Base-by-base conservation (phyloP, 2,797 vertebrate genomes). In the Rhinoraja longicauda region DNA sequence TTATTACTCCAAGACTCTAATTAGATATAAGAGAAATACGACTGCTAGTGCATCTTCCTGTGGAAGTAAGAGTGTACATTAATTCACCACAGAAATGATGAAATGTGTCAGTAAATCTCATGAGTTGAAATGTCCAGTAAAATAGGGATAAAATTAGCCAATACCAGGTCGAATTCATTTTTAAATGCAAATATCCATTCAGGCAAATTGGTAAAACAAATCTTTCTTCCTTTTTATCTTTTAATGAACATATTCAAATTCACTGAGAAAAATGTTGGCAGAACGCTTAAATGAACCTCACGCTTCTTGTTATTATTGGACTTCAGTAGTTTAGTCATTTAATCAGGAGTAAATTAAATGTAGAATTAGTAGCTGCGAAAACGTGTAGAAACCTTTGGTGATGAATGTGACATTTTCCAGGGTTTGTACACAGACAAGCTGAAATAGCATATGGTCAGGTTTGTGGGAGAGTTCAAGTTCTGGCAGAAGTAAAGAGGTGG, bases 401-500 rank as follows among this genome's bases (percentile, higher is more conserved):
- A 75, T 39, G 19, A 24, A 45, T 53, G 29, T 3, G 4, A 91
- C 39, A 15, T 19, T 72, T 75, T 53, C 39, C 45, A 45, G 70
- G 45, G 67, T 45, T 29, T 39, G 3, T 45, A 39, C 36, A 15
- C 24, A 6, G 39, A 29, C 29, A 53, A 57, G 26, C 6, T 7
- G 67, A 73, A 73, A 92, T n/a, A 39, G 45, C 5, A 53, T 29
- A 10, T 13, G 12, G 36, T 72, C 90, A 73, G 26, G 13, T 72
- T 45, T 57, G 70, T 45, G 24, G 39, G 39, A 29, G 90, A 26
- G 24, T 53, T 72, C 24, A 1, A 73, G 67, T 73, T 45, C 26
- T 92, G 90, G 90, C 90, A 92, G 90, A 92, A 12, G 53, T 57
- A 92, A 92, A 92, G 70, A 75, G 90, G 90, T 75, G 90, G 90